Evolutionary conservation across 2,797 vertebrate genomes (phyloP).

Genomic region (Nannoperca australis): DNA sequence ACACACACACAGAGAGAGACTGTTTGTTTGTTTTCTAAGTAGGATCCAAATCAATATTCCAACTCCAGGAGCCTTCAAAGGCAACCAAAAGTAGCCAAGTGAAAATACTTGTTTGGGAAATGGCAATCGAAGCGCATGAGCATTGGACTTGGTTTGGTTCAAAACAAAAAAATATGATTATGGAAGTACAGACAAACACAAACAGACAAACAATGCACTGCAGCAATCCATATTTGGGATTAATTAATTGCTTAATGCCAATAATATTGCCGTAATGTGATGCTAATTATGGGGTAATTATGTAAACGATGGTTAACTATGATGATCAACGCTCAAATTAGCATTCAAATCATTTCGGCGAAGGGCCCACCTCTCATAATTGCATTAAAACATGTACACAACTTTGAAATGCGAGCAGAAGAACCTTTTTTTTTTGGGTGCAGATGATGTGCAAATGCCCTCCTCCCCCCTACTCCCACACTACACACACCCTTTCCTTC

Average conservation of each 20-base stretch:
- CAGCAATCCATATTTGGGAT: slow-evolving; percentile 72
- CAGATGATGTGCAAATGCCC: slow-evolving; percentile 41
- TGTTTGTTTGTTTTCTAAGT: slow-evolving; percentile 80
- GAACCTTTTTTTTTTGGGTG: slow-evolving; percentile 47
- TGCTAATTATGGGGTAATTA: slow-evolving; percentile 81
- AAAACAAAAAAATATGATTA: slow-evolving; percentile 51
- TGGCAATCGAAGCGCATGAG: slow-evolving; percentile 59
- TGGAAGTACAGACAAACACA: slow-evolving; percentile 26
- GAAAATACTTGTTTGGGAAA: slow-evolving; percentile 74
- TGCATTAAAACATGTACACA: slow-evolving; percentile 80
- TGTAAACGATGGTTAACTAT: slow-evolving; percentile 81
- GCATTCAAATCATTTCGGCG: slow-evolving; percentile 72
- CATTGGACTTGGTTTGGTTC: slow-evolving; percentile 41
- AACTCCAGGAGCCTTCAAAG: slow-evolving; percentile 81
- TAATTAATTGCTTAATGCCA: slow-evolving; percentile 82
- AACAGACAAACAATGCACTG: slow-evolving; percentile 52
- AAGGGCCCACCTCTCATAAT: slow-evolving; percentile 81
- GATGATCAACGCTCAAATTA: slow-evolving; percentile 80
- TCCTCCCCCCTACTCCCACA: slow-evolving; percentile 26
- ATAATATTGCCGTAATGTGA: slow-evolving; percentile 78
- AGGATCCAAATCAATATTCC: slow-evolving; percentile 80
- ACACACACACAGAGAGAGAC: slow-evolving; percentile 4
- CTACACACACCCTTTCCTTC: slow-evolving; percentile 45
- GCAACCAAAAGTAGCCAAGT: slow-evolving; percentile 81
- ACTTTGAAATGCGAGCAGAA: slow-evolving; percentile 72